Evolutionary conservation across 2,797 vertebrate genomes (phyloP), one percentile per base, ranked within the genome.

Genomic region (Australoheros facetus): DNA sequence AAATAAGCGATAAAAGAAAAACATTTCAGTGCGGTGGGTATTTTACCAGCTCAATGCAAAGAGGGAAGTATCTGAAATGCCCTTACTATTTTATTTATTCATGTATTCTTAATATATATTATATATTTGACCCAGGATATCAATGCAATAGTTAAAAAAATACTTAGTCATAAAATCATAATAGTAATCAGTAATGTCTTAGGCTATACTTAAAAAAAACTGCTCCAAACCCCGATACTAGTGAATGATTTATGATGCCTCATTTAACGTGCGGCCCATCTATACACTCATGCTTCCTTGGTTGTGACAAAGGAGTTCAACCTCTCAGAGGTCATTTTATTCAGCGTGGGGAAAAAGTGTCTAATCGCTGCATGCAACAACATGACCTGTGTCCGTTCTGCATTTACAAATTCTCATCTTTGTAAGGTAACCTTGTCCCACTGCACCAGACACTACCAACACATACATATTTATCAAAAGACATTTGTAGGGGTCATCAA

Each of bases 401-500:
- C 79, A 74, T 90, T 91, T 88, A 88, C 84, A 91, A 88, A 85
- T 26, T 75, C 76, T 83, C 83, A 79, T 77, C 85, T 88, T 79
- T 91, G 79, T 84, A 81, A 76, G 70, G 57, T 88, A 82, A 91
- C 92, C 90, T 92, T 87, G 86, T 72, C 73, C 13, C 59, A 13
- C 75, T 72, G 77, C 83, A 72, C 73, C 75, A 77, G 77, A 84
- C 88, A 81, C 62, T 10, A 69, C 75, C 42, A 87, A 89, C 77
- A 58, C 85, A 91, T 92, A 69, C 87, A 91, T 92, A 93, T 94
- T 91, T 85, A 93, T 93, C 86, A 86, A 83, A 83, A 88, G 81
- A 39, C 45, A 28, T 84, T 79, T 78, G 77, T 60, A 58, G 70
- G 75, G 86, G 84, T 88, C 81, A 80, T 86, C 74, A 84, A 77